These are phyloP conservation scores for Poecilus cupreus DNA, from an alignment of 2,888 invertebrate genomes.

Conservation along the genomic window DNA sequence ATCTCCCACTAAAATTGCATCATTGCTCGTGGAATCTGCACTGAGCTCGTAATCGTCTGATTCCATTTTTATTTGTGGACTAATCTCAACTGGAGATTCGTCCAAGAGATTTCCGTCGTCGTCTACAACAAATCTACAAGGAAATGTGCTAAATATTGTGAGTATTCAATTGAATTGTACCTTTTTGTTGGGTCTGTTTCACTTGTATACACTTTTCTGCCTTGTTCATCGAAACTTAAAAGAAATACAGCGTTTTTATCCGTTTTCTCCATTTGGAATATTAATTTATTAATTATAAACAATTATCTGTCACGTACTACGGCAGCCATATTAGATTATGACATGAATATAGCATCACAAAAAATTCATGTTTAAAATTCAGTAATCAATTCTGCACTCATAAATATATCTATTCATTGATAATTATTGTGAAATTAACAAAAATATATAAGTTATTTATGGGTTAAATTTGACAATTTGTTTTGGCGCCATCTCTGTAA, in stretches of 20 bases:
- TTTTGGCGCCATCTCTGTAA: no score
- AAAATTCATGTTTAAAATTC: no score
- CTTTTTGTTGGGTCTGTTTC: constrained; percentile 67
- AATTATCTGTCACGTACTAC: neutral
- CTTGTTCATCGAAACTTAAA: constrained; percentile 67
- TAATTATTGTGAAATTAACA: no score
- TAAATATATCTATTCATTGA: no score
- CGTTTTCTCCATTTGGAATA: constrained; percentile 64
- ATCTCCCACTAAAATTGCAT: constrained; percentile 61
- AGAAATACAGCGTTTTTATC: constrained; percentile 70
- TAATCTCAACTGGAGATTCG: constrained; percentile 61
- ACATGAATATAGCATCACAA: neutral
- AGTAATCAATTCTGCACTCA: no score
- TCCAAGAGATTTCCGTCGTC: constrained; percentile 68
- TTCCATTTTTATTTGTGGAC: constrained; percentile 63
- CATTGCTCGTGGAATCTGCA: constrained; percentile 61
- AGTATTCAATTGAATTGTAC: no score
- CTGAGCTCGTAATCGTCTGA: constrained; percentile 62
- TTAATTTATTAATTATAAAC: neutral
- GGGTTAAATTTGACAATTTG: no score
- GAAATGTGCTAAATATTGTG: constrained; percentile 3
- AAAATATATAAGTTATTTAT: no score
- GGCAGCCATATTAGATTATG: constrained; percentile 60
- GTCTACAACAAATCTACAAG: constrained; percentile 67
- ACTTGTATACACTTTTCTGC: constrained; percentile 68